Conservation (phyloP, 2,888 invertebrate genomes). For the Branchellion lobata region DNA sequence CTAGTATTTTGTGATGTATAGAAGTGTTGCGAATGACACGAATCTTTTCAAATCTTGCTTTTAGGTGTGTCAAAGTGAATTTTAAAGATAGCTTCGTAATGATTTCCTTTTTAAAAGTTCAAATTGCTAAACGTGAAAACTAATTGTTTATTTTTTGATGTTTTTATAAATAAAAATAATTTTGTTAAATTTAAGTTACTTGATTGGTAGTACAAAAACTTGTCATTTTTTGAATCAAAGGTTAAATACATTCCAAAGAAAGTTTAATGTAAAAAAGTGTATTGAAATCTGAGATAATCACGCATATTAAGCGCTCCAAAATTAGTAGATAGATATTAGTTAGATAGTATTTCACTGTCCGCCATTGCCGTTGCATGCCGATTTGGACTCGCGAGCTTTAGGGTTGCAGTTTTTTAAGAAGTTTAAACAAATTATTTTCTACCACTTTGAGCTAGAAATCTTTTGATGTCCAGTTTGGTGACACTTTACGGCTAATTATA, state of each 20-base stretch:
- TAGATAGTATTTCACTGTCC: constrained; percentile 5
- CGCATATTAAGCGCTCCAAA: too few relatives aligned
- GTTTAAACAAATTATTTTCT: background rate
- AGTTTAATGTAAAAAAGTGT: too few relatives aligned
- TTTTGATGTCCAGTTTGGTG: background rate
- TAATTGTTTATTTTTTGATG: background rate
- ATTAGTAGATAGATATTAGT: constrained; percentile 16
- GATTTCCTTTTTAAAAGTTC: too few relatives aligned
- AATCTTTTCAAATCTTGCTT: too few relatives aligned
- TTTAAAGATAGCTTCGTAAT: too few relatives aligned
- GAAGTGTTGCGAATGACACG: too few relatives aligned
- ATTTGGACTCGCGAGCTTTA: background rate
- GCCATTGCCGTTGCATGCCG: constrained; percentile 33
- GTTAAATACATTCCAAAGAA: too few relatives aligned
- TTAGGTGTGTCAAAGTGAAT: too few relatives aligned
- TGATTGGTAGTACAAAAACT: background rate
- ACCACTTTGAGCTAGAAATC: background rate
- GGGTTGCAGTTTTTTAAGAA: background rate
- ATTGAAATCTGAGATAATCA: too few relatives aligned
- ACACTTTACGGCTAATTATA: background rate
- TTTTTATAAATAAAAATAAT: background rate
- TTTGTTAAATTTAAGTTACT: background rate
- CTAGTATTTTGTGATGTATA: too few relatives aligned
- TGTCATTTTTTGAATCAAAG: too few relatives aligned
- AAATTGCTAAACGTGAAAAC: too few relatives aligned